Conservation (phyloP, 2,113 vertebrate species). For the Stegostoma tigrinum region DNA sequence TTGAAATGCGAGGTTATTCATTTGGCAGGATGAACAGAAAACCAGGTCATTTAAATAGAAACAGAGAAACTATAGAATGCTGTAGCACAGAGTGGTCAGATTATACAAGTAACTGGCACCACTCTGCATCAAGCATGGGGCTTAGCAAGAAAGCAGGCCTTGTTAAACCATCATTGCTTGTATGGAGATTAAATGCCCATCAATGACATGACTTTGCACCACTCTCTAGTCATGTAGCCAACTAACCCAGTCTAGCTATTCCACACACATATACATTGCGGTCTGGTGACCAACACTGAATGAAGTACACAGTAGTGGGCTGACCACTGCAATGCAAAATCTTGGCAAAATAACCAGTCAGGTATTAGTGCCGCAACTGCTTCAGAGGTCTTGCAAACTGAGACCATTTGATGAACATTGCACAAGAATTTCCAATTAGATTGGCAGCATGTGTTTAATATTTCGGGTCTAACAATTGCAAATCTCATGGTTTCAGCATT, state of each 20-base stretch:
- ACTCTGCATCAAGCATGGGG: background rate
- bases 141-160: background rate
- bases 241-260: background rate
- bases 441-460: background rate
- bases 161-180: background rate
- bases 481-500: background rate
- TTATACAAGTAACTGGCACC: background rate
- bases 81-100: background rate
- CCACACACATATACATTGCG: background rate
- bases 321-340: background rate
- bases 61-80: background rate
- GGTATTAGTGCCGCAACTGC: background rate
- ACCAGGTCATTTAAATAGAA: background rate
- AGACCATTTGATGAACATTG: background rate
- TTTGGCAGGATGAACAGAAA: background rate
- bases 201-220: background rate
- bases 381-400: background rate
- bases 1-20: background rate
- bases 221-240: background rate
- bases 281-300: background rate
- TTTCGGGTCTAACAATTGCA: background rate
- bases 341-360: background rate
- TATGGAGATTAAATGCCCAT: background rate
- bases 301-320: background rate
- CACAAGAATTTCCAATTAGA: background rate